Evolutionary conservation across 2,113 vertebrate genomes (phyloP), one percentile per base, ranked within the genome.

Genomic region (Coracopsis vasa): DNA sequence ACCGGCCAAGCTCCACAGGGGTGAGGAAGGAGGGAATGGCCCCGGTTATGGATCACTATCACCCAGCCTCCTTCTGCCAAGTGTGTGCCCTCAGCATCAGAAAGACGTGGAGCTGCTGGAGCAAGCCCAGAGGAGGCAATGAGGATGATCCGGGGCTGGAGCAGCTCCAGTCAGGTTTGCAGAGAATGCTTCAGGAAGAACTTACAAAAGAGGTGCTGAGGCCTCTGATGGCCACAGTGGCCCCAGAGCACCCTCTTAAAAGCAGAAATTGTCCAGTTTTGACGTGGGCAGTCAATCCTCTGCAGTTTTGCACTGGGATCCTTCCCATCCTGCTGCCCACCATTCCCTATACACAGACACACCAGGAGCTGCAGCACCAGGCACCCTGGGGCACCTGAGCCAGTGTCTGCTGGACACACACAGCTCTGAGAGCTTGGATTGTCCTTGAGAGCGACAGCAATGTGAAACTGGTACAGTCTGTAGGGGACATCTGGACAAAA

Each of bases 401-500:
- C 1, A 10, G 41, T 4, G 5, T 18, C 66, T 24, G 51, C 56
- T 0, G 6, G 50, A 10, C 44, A 24, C 0, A 2, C 0, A 5
- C 21, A 17, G 74, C 74, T 72, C 24, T 6, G 13, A 39, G 23
- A 31, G 77, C 37, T 12, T 8, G 37, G 60, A 10, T 29, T 48
- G 67, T 79, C 66, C 69, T 74, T 8, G 5, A 51, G 13, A 74
- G n/a, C 56, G 69, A 23, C 48, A n/a, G 64, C 41, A 53, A 21
- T 3, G 1, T 16, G 9, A 45, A 80, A 27, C 21, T 2, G 3
- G 10, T 7, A n/a, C 45, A 31, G 70, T 14, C 65, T 58, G 65
- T 6, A 71, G 33, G 44, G 78, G 61, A 89, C 73, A 91, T 83
- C 80, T 89, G 88, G 75, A 70, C 61, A 51, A 73, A 79, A 89